phyloP scores from a whole-genome alignment of 2,797 vertebrate species.

The Gephyroberyx darwinii region DNA sequence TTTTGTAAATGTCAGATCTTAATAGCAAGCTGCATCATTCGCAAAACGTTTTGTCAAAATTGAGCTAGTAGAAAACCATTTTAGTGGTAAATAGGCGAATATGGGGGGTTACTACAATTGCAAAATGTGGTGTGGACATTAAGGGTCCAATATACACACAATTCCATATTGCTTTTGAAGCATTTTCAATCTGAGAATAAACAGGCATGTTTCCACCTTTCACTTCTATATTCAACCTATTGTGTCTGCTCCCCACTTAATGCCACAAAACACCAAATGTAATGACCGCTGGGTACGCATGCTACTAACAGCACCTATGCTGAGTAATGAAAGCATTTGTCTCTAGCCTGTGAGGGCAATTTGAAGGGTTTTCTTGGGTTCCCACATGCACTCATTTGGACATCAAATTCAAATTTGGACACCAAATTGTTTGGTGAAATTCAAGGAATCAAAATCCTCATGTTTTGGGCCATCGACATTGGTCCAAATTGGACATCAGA shows the following conservation, averaged over 20 bases:
- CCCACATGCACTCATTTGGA: too few relatives aligned
- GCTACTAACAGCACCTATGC: slow-evolving; percentile 58
- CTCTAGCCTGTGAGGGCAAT: slow-evolving; percentile 39
- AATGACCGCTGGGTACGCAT: slow-evolving; percentile 65
- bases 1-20: slow-evolving; percentile 74
- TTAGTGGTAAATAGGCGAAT: slow-evolving; percentile 28
- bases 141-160: slow-evolving; percentile 4
- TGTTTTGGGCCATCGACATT: too few relatives aligned
- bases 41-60: slow-evolving; percentile 38
- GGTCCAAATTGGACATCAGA: too few relatives aligned
- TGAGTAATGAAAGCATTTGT: slow-evolving; percentile 66
- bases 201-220: slow-evolving; percentile 43
- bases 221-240: slow-evolving; percentile 44
- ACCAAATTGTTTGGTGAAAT: slow-evolving; percentile 39
- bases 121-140: slow-evolving; percentile 39
- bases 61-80: slow-evolving; percentile 21
- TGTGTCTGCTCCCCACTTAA: slow-evolving; percentile 35
- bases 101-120: slow-evolving; percentile 14
- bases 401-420: too few relatives aligned
- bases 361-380: slow-evolving; percentile 26
- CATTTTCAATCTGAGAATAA: slow-evolving; percentile 23
- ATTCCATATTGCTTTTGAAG: slow-evolving; percentile 10
- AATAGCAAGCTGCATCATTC: slow-evolving; percentile 59
- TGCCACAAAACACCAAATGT: slow-evolving; percentile 47
- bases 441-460: too few relatives aligned